Percentiles rank a stretch among this genome's conserved stretches.
Conservation (phyloP, 1,140 invertebrate species). For the Paralvinella palmiformis region DNA sequence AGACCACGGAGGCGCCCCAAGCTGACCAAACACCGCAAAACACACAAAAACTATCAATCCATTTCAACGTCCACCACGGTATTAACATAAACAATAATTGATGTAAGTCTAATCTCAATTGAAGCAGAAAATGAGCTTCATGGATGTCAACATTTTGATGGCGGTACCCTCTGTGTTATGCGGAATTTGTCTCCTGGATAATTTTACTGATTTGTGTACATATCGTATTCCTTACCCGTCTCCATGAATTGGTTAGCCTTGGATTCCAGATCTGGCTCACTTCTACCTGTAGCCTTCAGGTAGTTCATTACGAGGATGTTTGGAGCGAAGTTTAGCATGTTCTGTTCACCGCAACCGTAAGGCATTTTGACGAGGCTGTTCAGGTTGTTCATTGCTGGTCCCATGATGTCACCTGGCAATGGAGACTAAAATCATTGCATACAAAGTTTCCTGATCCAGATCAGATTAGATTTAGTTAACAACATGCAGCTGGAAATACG, state of each 20-base stretch:
- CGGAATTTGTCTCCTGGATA: no score
- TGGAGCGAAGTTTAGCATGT: constrained; percentile 86
- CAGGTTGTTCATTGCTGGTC: constrained; percentile 43
- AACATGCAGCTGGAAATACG: background rate
- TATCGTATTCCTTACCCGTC: no score
- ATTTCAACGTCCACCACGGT: no score
- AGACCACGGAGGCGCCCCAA: no score
- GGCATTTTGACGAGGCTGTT: constrained; percentile 70
- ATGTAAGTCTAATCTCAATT: background rate
- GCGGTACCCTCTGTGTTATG: no score
- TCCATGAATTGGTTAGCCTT: constrained; percentile 73
- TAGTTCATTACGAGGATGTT: constrained; percentile 85
- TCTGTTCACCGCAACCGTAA: constrained; percentile 90
- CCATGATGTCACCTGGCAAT: constrained; percentile 46
- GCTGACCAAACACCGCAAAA: no score
- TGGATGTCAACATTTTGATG: no score
- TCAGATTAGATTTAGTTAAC: background rate
- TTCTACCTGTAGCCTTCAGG: constrained; percentile 59
- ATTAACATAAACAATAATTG: background rate
- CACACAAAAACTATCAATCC: no score
- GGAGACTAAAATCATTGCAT: background rate
- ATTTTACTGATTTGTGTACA: no score
- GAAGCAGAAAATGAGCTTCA: background rate
- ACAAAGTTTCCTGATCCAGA: background rate
- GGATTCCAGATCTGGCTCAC: constrained; percentile 62